A percentile compares a stretch with the other conserved stretches of the same genome.
Conservation (phyloP, 2,113 vertebrate genomes). For the Choloepus hoffmanni region DNA sequence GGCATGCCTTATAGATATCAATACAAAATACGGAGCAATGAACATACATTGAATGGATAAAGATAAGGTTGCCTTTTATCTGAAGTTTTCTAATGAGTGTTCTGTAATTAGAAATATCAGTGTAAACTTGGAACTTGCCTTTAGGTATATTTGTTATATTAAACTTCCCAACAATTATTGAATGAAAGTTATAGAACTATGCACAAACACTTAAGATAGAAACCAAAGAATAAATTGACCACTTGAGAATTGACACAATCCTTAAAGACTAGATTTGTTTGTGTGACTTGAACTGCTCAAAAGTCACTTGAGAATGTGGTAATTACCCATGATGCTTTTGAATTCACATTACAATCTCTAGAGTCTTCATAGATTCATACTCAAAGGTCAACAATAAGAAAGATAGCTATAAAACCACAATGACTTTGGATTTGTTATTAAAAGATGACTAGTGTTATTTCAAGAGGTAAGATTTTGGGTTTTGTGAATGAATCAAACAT, state of each 20-base stretch:
- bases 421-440: background rate
- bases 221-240: background rate
- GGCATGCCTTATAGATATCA: background rate
- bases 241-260: background rate
- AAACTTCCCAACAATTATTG: constrained; percentile 1
- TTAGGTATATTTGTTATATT: no score
- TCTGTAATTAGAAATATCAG: background rate
- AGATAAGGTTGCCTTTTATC: background rate
- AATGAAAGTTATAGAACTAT: background rate
- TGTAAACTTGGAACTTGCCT: background rate
- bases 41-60: background rate
- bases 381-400: no score
- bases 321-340: background rate
- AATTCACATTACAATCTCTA: no score
- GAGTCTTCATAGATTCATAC: no score
- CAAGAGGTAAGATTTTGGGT: no score
- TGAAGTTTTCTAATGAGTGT: background rate
- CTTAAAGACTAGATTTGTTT: background rate
- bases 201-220: background rate
- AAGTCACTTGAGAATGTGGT: background rate
- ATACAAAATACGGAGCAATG: background rate
- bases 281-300: background rate
- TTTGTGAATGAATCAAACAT: no score
- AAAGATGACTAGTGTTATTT: no score
- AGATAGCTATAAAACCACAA: background rate